phyloP scores from a whole-genome alignment of 2,797 vertebrate genomes.

The Petrocephalus schoutedeni region DNA sequence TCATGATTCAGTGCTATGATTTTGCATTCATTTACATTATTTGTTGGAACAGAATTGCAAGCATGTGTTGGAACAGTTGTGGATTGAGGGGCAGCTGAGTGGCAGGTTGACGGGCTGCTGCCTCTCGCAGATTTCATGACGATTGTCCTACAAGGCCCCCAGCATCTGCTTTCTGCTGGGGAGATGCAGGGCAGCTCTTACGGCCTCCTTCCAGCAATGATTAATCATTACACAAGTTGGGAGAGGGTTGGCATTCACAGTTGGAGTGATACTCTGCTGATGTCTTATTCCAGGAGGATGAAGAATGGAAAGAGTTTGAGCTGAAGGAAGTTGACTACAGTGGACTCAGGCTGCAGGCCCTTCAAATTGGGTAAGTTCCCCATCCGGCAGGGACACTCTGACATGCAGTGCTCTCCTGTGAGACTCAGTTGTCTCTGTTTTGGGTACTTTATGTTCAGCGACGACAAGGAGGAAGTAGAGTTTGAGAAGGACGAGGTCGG shows the following conservation, averaged over 20 bases:
- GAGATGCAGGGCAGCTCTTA: background rate
- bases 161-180: background rate
- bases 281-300: constrained; percentile 74
- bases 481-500: constrained; percentile 88
- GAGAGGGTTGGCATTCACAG: background rate
- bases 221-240: background rate
- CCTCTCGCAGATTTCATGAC: background rate
- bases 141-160: background rate
- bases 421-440: background rate
- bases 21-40: background rate
- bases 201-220: background rate
- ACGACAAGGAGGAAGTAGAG: constrained; percentile 92
- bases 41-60: background rate
- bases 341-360: constrained; percentile 87
- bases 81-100: background rate
- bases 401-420: background rate
- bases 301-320: constrained; percentile 99
- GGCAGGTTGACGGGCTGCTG: background rate
- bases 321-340: constrained; percentile 95
- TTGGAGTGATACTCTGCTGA: background rate
- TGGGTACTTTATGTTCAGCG: constrained; percentile 42
- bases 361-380: constrained; percentile 83
- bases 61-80: background rate
- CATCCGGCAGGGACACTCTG: background rate
- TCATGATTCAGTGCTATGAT: background rate